These are phyloP conservation scores for Benitochromis conjunctus DNA, from an alignment of 2,113 vertebrate genomes.

Conservation along the genomic window DNA sequence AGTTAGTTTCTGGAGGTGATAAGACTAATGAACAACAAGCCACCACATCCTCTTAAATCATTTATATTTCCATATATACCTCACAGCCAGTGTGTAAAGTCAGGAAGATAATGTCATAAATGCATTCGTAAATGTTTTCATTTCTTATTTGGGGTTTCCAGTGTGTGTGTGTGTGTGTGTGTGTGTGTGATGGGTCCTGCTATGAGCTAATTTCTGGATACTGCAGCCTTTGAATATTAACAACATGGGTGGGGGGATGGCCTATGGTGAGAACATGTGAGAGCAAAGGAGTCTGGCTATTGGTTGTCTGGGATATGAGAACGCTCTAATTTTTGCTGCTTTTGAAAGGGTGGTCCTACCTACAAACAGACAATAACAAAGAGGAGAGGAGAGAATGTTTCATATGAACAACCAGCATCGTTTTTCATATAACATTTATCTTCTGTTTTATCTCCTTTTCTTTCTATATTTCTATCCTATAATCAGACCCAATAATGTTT, in stretches of 20 bases:
- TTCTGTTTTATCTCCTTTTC: not conserved
- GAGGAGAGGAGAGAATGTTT: not conserved
- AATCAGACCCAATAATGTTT: not conserved
- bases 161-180: not conserved
- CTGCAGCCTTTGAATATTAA: slow-evolving; percentile 57
- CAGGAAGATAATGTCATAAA: not conserved
- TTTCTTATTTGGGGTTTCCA: not conserved
- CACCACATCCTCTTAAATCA: not conserved
- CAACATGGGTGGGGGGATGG: not conserved
- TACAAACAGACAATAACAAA: slow-evolving; percentile 30
- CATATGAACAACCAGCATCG: not conserved
- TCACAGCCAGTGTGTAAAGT: not conserved
- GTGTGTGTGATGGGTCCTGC: not conserved
- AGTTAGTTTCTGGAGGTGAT: not conserved
- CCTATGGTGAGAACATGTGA: slow-evolving; percentile 1
- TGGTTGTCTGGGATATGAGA: slow-evolving; percentile 5
- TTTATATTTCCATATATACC: not conserved
- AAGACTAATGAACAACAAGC: not conserved
- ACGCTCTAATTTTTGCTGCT: not conserved
- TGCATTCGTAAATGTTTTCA: not conserved
- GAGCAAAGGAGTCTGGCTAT: not conserved
- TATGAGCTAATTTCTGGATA: slow-evolving; percentile 30
- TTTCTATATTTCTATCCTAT: not conserved
- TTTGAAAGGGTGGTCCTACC: not conserved
- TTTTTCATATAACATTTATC: not conserved